Percentiles rank a stretch among this genome's conserved stretches.
phyloP scores from a whole-genome alignment of 2,797 vertebrate genomes.

The Acridotheres tristis region DNA sequence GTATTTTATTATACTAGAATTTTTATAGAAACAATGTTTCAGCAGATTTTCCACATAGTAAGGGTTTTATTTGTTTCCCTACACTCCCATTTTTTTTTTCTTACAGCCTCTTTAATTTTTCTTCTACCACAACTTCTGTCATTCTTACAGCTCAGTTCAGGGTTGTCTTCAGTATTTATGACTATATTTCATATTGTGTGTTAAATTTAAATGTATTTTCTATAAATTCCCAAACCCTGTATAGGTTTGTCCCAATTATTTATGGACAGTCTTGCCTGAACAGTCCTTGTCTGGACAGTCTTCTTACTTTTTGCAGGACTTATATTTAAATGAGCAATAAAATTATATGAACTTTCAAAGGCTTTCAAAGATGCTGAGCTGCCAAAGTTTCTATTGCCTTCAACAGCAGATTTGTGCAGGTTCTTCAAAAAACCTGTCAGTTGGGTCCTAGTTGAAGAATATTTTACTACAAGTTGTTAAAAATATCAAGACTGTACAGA shows the following conservation, averaged over 20 bases:
- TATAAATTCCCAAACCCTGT: conserved; percentile 49
- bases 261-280: neutral
- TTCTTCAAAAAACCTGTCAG: neutral
- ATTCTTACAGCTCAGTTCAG: conserved; percentile 40
- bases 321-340: conserved; percentile 48
- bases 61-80: neutral
- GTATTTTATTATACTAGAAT: conserved; percentile 43
- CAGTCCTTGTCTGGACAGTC: neutral
- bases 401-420: neutral
- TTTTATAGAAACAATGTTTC: conserved; percentile 23
- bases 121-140: conserved; percentile 55
- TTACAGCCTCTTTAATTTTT: conserved; percentile 52
- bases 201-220: conserved; percentile 60
- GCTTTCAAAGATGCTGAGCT: neutral
- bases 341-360: neutral
- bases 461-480: conserved; percentile 57
- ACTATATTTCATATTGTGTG: conserved; percentile 20
- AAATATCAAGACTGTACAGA: conserved; percentile 15
- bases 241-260: conserved; percentile 19
- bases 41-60: conserved; percentile 24
- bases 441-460: neutral
- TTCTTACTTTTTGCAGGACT: conserved; percentile 9
- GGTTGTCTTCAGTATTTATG: neutral
- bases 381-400: neutral
- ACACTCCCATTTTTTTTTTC: neutral